Evolutionary conservation across 2,113 vertebrate species (phyloP).

Genomic region (Sterrhoptilus dennistouni): DNA sequence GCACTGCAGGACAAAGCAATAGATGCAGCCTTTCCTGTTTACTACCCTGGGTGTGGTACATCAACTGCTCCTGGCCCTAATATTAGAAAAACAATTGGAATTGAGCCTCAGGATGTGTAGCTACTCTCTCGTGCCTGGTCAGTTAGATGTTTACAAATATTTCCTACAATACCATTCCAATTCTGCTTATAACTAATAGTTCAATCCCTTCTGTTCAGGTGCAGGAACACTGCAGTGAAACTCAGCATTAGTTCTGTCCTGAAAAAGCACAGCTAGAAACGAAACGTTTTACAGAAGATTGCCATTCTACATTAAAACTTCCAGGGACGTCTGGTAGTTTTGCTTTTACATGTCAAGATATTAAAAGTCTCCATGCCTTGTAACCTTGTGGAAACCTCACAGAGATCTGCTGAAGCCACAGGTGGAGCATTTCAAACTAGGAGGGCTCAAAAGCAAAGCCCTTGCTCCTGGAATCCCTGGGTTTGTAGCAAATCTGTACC

Average conservation of each 20-base stretch:
- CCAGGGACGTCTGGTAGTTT: background rate
- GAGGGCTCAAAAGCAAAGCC: background rate
- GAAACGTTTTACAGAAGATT: background rate
- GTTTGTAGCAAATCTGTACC: background rate
- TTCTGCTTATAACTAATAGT: background rate
- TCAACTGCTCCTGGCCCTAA: background rate
- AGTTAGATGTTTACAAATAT: background rate
- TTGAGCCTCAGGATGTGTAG: background rate
- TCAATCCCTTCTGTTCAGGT: background rate
- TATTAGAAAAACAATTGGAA: background rate
- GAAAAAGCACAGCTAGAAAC: background rate
- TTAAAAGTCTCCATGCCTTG: background rate
- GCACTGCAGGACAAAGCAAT: background rate
- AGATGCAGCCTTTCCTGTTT: conserved; percentile 39
- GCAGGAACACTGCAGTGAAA: background rate
- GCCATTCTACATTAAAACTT: background rate
- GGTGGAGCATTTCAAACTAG: background rate
- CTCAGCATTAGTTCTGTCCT: background rate
- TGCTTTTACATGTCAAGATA: background rate
- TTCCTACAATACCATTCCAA: background rate
- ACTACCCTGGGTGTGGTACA: background rate
- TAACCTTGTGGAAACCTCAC: background rate
- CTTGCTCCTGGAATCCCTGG: background rate
- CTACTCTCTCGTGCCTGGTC: background rate
- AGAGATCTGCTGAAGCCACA: background rate